phyloP scores from a whole-genome alignment of 2,797 vertebrate species.

The Oophaga sylvatica region DNA sequence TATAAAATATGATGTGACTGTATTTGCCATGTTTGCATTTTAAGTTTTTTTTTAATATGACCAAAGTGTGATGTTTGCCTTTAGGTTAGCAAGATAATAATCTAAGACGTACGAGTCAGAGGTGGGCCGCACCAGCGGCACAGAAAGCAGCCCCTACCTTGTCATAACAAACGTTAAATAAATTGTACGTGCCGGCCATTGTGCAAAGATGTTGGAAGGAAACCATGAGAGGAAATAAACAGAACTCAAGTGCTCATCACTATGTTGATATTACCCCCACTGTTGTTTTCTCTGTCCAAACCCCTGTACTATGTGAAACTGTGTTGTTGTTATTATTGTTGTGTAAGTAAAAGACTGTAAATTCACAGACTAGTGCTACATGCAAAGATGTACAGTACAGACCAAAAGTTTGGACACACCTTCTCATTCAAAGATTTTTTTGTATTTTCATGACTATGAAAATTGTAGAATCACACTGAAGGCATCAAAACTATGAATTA shows the following conservation, averaged over 20 bases:
- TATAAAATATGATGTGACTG: background rate
- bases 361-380: background rate
- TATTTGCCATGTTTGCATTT: background rate
- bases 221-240: constrained; percentile 54
- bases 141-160: background rate
- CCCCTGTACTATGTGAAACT: background rate
- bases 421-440: too few species aligned
- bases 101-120: background rate
- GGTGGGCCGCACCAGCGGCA: background rate
- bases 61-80: background rate
- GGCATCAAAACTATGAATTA: too few species aligned
- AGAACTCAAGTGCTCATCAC: constrained; percentile 51
- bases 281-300: constrained; percentile 40
- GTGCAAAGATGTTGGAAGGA: constrained; percentile 53
- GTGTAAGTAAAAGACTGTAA: background rate
- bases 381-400: background rate
- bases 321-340: background rate
- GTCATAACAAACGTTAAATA: constrained; percentile 23
- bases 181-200: constrained; percentile 50
- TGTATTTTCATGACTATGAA: too few species aligned
- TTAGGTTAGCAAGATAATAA: background rate
- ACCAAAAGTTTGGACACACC: too few species aligned
- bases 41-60: background rate
- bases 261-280: constrained; percentile 56
- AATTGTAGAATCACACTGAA: too few species aligned